Conservation (phyloP, 2,888 invertebrate genomes). For the Aleiodes testaceus region DNA sequence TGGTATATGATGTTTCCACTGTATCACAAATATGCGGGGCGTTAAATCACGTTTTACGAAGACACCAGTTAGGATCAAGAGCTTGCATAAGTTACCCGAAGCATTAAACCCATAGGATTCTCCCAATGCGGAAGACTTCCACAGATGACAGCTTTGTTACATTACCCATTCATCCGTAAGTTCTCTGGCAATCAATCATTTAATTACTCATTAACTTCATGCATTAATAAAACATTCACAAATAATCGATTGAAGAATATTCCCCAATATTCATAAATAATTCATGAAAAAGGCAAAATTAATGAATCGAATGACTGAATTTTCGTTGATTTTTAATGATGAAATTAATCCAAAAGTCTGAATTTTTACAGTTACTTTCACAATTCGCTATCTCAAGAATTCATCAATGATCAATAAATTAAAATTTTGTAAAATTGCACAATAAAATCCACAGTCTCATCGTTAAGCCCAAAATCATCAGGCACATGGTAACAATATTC, state of each 20-base stretch:
- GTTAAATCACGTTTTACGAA: constrained; percentile 41
- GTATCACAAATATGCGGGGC: constrained; percentile 22
- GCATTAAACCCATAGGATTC: constrained; percentile 13
- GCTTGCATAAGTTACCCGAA: constrained; percentile 25
- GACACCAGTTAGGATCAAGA: constrained; percentile 32
- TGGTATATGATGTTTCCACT: constrained; percentile 8
- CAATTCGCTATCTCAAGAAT: too few species aligned
- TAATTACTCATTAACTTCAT: background rate
- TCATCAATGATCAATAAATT: too few species aligned
- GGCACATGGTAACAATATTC: constrained; percentile 21
- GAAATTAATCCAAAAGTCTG: background rate
- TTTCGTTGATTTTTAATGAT: constrained; percentile 6
- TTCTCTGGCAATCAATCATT: constrained; percentile 6
- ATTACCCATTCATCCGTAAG: background rate
- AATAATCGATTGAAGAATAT: background rate
- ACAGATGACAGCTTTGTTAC: constrained; percentile 10
- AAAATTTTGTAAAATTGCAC: too few species aligned
- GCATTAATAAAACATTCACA: constrained; percentile 1
- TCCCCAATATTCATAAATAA: background rate
- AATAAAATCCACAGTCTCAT: background rate
- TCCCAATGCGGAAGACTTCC: constrained; percentile 29
- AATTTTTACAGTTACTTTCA: too few species aligned
- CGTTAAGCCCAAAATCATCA: background rate
- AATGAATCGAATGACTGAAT: constrained; percentile 23
- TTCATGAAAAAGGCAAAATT: background rate